Evolutionary conservation across 2,888 invertebrate species (phyloP).

Genomic region (Steinernema carpocapsae): DNA sequence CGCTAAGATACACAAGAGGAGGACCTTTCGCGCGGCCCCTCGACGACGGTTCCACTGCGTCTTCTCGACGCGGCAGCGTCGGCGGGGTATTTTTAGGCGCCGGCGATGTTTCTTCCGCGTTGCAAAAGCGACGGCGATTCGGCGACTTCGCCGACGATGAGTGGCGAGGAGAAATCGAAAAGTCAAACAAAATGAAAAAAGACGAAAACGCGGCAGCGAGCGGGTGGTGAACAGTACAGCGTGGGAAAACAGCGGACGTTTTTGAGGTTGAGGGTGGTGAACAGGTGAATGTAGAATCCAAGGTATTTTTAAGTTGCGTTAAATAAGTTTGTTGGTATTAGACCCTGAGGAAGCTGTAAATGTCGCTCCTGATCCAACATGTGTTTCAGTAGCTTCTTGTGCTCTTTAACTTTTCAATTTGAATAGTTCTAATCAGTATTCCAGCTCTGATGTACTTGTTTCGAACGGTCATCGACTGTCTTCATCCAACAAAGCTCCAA

Average conservation of each 20-base stretch:
- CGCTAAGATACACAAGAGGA: background rate
- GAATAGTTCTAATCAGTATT: too few species aligned
- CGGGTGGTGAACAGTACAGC: conserved; percentile 26
- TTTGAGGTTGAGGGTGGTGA: too few species aligned
- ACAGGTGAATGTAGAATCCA: too few species aligned
- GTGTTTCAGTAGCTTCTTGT: too few species aligned
- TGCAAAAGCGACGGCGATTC: conserved; percentile 9
- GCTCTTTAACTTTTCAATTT: too few species aligned
- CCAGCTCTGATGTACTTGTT: too few species aligned
- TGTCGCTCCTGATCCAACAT: too few species aligned
- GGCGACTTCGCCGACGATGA: conserved; percentile 18
- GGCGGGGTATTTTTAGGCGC: conserved; percentile 32
- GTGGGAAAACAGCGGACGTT: background rate
- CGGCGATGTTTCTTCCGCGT: conserved; percentile 31
- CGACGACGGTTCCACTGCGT: conserved; percentile 5
- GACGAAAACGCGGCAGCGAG: conserved; percentile 7
- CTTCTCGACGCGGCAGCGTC: background rate
- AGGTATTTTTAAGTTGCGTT: too few species aligned
- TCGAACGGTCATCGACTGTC: too few species aligned
- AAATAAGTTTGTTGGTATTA: too few species aligned
- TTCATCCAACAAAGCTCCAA: too few species aligned
- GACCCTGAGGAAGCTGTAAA: too few species aligned
- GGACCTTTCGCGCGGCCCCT: conserved; percentile 28
- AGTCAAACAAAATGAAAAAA: conserved; percentile 29
- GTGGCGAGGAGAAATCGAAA: conserved; percentile 30